phyloP scores from a whole-genome alignment of 2,797 vertebrate genomes.

The Gastrophryne carolinensis region DNA sequence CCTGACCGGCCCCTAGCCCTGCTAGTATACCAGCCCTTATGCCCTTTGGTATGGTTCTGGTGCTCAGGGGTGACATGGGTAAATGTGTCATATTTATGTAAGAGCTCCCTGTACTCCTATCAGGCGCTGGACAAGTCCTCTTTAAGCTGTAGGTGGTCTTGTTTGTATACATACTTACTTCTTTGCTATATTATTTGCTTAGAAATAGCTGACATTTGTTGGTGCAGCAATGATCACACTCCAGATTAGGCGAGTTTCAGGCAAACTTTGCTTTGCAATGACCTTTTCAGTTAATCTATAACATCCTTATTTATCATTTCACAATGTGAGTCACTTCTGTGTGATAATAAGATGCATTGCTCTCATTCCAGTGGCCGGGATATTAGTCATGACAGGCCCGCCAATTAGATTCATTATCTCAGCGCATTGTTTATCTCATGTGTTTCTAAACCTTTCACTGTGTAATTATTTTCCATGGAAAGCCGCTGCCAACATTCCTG shows the following conservation, averaged over 20 bases:
- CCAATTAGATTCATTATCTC: background rate
- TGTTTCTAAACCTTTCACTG: background rate
- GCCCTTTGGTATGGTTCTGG: too few relatives aligned
- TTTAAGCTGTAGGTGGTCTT: background rate
- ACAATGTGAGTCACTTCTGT: background rate
- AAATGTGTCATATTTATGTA: too few relatives aligned
- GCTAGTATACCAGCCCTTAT: too few relatives aligned
- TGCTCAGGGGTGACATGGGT: too few relatives aligned
- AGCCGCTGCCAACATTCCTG: background rate
- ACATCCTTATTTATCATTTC: background rate
- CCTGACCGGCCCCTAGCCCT: too few relatives aligned
- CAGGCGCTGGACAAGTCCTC: too few relatives aligned
- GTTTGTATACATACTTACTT: background rate
- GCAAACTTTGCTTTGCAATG: background rate
- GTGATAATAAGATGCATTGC: constrained; percentile 6
- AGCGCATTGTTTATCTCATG: constrained; percentile 7
- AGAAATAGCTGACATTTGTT: background rate
- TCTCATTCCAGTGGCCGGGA: background rate
- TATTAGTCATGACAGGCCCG: background rate
- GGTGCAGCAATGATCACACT: background rate
- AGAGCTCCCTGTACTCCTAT: too few relatives aligned
- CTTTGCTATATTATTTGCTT: background rate
- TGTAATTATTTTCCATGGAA: background rate
- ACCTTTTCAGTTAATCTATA: background rate
- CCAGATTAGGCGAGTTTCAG: background rate